Base-by-base conservation (phyloP, 2,888 invertebrate species). In the Lobophora halterata region DNA sequence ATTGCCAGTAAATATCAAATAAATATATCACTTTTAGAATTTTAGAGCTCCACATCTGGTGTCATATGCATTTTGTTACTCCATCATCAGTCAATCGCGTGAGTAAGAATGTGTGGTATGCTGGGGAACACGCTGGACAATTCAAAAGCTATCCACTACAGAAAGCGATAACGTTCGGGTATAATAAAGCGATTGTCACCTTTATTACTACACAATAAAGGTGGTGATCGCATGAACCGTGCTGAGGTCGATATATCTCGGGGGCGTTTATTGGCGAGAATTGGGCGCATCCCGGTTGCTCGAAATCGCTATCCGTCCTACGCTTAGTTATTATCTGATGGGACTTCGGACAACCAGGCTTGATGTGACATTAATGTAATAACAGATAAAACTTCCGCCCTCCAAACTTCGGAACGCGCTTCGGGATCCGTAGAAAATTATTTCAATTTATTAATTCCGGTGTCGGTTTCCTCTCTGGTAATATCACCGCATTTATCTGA, bases 251-350 rank as follows among this genome's bases (percentile, higher is more conserved):
- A 80, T 79, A 77, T 64, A 75, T 72, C 67, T 78, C 72, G 69
- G 74, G 78, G 77, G 76, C 75, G 79, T 80, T 85, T 82, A 86
- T 83, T 86, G 80, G 77, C 76, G 79, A 77, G 81, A 86, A 86
- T 86, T 86, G 82, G 83, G 82, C 81, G 82, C 85, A 83, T 86
- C 86, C 86, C 86, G 86, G 82, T 74, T 79, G 79, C 78, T 76
- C 75, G 71, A 77, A 82, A 81, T 81, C 79, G 79, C 81, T 82
- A 79, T 80, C 77, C 79, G 70, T 79, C 79, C 79, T 80, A 77
- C 73, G 67, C 72, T 70, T 65, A 54, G 62, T 63, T 71, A 69
- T 75, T 74, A 75, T 75, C 75, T 70, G 75, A 78, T 78, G 75
- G 72, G 71, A 75, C 65, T 68, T 76, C 64, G 66, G 70, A 68